Conservation (phyloP, 2,888 invertebrate genomes). For the Teleiodes luculella region DNA sequence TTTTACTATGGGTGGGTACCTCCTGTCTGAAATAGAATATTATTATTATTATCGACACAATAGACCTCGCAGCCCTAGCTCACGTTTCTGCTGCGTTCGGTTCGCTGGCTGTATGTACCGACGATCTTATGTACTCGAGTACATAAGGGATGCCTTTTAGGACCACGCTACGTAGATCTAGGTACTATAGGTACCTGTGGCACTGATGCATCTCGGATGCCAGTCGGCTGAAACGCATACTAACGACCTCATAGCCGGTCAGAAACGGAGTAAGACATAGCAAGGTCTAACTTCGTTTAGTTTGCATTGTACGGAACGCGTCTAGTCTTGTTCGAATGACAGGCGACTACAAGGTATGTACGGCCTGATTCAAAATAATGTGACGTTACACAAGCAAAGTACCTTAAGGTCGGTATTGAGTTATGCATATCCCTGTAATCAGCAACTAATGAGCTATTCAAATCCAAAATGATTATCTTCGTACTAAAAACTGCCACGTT, state of each 20-base stretch:
- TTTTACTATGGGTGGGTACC: no score
- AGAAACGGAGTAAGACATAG: not conserved
- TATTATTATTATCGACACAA: not conserved
- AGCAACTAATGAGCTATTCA: no score
- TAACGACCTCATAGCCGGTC: not conserved
- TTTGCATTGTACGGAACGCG: not conserved
- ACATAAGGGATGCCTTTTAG: slow-evolving; percentile 64
- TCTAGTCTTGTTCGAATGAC: no score
- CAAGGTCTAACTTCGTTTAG: not conserved
- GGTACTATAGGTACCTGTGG: slow-evolving; percentile 11
- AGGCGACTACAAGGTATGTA: no score
- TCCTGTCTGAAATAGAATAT: not conserved
- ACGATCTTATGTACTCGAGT: slow-evolving; percentile 45
- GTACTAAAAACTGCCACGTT: no score
- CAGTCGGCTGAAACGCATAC: slow-evolving; percentile 27
- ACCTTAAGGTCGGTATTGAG: no score
- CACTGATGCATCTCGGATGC: slow-evolving; percentile 25
- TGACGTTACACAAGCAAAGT: no score
- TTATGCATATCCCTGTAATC: no score
- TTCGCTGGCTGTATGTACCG: slow-evolving; percentile 42
- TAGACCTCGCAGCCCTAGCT: slow-evolving; percentile 30
- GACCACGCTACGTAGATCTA: slow-evolving; percentile 27
- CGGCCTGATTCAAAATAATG: no score
- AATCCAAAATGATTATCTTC: no score
- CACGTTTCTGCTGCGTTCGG: slow-evolving; percentile 48